Evolutionary conservation across 2,113 vertebrate species (phyloP), one percentile per base, ranked within the genome.

Genomic region (Haplochromis burtoni): DNA sequence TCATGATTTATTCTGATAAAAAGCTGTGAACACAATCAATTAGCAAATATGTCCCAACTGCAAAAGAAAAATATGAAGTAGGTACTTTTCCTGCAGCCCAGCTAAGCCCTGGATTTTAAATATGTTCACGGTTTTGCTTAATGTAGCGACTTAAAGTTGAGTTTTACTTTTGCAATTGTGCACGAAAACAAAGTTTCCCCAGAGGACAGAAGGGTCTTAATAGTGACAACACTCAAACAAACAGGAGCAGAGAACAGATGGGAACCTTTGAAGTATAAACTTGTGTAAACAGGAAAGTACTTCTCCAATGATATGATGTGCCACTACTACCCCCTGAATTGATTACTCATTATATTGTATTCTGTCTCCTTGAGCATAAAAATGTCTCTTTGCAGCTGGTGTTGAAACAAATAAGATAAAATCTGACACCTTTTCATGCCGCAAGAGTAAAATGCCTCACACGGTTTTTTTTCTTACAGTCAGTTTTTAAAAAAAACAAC

Each of bases 21-120:
- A 88, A 89, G 87, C 55, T 86, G 86, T 12, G 38, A 87, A 90
- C 80, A 86, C 81, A 87, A 89, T 93, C 84, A 83, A 86, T 89
- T 81, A 88, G 87, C 53, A 86, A 84, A 89, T 45, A 76, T 26
- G 53, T 73, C 79, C 81, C 66, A 5, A 49, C 66, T 91, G 82
- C 68, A 90, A 91, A 85, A 78, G 84, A 63, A 81, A 83, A 90
- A 85, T 38, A n/a, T 42, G 78, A 83, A 55, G 54, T 81, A 26
- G 86, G 51, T 85, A 86, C 80, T 82, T 71, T 88, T 81, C 55
- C 7, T 4, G 68, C 82, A 91, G 85, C 54, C 49, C 21, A 3
- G n/a, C 82, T 84, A 66, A 66, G 26, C 73, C 80, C 57, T 16
- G 45, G 76, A 59, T 88, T 57, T 61, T 57, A 42, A 88, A 78